Evolutionary conservation across 1,140 invertebrate species (phyloP), one percentile per base, ranked within the genome.

Genomic region (Brachionus angularis): DNA sequence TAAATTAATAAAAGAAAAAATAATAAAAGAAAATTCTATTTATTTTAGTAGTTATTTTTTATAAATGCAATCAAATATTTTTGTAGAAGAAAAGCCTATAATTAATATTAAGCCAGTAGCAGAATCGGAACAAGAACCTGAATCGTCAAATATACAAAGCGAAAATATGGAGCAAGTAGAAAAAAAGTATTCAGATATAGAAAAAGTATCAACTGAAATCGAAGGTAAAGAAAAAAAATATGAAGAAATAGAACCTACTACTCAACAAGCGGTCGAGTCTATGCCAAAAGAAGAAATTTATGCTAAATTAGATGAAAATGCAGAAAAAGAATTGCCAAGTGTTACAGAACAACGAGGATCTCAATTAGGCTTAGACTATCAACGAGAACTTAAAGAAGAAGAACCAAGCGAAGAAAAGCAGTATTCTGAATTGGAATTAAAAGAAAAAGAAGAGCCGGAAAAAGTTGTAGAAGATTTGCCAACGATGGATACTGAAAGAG

Each of bases 81-180:
- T 18, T 14, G 39, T 39, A 23, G 34, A 58, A 27, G 7, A 36
- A 58, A 36, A 58, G 36, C 53, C 33, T 14, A 36, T 58, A 14
- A 39, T 58, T 23, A 58, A 58, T 1, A 58, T 58, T 16, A 58
- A 58, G 39, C 53, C 53, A 39, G 36, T 58, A 39, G 36, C 53
- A 3, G 53, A 58, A 39, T 39, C 39, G 7, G 53, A 58, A 58
- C 33, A 58, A 39, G 53, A 58, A 12, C 33, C 33, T n/a, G 29
- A 55, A n/a, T 31, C 29, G 16, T 14, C 52, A n/a, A n/a, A n/a
- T n/a, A n/a, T n/a, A n/a, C n/a, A n/a, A n/a, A n/a, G n/a, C 5
- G 21, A 33, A 55, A 8, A 31, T 33, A 16, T 55, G 12, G 29
- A 33, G 14, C 52, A 55, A 14, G 52, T 52, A 31, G 16, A 52